Evolutionary conservation across 2,797 vertebrate genomes (phyloP), one percentile per base, ranked within the genome.

Genomic region (Danio tinwini): DNA sequence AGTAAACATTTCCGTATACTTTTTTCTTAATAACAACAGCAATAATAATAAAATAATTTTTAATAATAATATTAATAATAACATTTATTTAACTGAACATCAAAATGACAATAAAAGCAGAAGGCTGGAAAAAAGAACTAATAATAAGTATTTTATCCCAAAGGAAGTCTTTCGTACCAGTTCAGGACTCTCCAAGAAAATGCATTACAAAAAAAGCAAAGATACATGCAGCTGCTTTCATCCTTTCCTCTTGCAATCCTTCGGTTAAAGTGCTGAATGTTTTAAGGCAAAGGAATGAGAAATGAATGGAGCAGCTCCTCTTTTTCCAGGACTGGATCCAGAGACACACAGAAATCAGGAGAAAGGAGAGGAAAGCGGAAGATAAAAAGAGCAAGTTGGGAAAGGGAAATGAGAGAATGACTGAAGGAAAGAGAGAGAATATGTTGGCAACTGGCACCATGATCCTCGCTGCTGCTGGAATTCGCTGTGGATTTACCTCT

Each of bases 401-500:
- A 83, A 87, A 88, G 88, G 83, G 89, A 47, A 47, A 56, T 13
- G 53, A 45, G 47, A 61, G 53, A 70, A 21, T 37, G 52, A 58
- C 37, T 8, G 67, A 29, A 10, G 47, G 61, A 56, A 13, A 53
- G 19, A 69, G 44, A 55, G 55, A 61, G 45, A 69, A 44, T 47
- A 65, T 74, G 63, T 64, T 83, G 80, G 82, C 77, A 82, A 16
- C 21, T 5, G 58, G n/a, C 17, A 7, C 89, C 82, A 84, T 90
- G 93, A 93, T 92, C 91, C 91, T 90, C 88, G 89, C 89, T 13
- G 91, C 92, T 92, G 93, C 89, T 91, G 93, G 92, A 93, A 94
- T 94, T 93, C 93, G 87, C 89, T 89, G 88, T 91, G 92, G 92
- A 91, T 93, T 93, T 93, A 93, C 93, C 91, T 91, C 88, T 93